Base-by-base conservation (phyloP, 2,888 invertebrate genomes). In the Cheilosia scutellata region DNA sequence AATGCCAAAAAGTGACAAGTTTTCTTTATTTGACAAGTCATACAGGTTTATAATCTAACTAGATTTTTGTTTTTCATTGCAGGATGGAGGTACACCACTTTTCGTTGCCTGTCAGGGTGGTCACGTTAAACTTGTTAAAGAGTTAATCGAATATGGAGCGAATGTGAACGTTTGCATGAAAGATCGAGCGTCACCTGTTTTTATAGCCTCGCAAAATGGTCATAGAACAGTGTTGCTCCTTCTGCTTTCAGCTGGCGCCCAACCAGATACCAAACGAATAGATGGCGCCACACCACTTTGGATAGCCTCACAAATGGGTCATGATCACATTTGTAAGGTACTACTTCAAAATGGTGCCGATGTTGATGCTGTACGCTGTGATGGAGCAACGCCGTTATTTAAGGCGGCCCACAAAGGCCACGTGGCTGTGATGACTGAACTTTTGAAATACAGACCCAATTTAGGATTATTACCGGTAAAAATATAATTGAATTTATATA, bases 231-330 rank as follows among this genome's bases (percentile, higher is more conserved):
- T 96, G 88, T 94, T 97, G 84, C 94, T 95, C 75, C 94, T 95
- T 88, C 94, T 98, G 71, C 90, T 98, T 87, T 93, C 94, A 5
- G 95, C 94, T 60, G 97, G 97, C 44, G 97, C 97, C 0, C 93
- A 94, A 74, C 94, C 95, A 53, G 96, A 97, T 91, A 93, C 94
- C 0, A 94, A 95, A 88, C 95, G 98, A 89, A 95, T 95, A 4
- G 98, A 98, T 93, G 95, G 96, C 84, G 97, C 97, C 90, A 96
- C 97, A 58, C 96, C 98, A 83, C 94, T 98, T 88, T 98, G 98
- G 98, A 98, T 98, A 90, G 96, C 98, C 47, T 95, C 97, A 87
- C 98, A 98, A 94, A 98, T 98, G 97, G 98, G 98, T 0, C 97
- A 98, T 93, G 95, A 96, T 91, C 95, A 95, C 90, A 96, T 96